Evolutionary conservation across 2,888 invertebrate species (phyloP), one percentile per base, ranked within the genome.

Genomic region (Geotrupes spiniger): DNA sequence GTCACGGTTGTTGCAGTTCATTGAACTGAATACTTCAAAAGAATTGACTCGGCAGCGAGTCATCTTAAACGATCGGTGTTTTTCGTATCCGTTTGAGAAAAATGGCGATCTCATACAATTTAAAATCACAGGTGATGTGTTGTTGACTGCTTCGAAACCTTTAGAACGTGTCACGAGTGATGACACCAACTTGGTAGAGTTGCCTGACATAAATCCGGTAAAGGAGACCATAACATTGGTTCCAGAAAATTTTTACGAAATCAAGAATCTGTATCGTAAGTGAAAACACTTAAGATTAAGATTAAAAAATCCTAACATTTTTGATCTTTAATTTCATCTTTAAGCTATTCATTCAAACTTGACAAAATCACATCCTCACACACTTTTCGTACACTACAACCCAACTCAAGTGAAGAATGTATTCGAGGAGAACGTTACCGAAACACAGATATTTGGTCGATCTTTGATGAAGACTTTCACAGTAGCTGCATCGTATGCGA

Each of bases 131-230:
- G 82, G 82, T 5, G 83, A 90, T 55, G 78, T 83, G 12, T 72
- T 89, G 50, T 69, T 92, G 26, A 80, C 85, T 9, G 80, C 86
- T 12, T 74, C 75, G 33, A 76, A 76, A 42, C 81, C 85, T 2
- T 69, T 93, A 14, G 73, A 76, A 42, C 77, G 83, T 2, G 43
- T 70, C 36, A 62, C 61, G 31, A 68, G 76, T 64, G 76, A 78
- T 43, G 74, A 78, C 50, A 77, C 79, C 6, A 70, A 76, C 12
- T 73, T 75, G 50, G 65, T 77, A 26, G 68, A 78, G 42, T 70
- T 93, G 31, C 90, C 91, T 4, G 77, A 85, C 66, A 73, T 95
- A 52, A 78, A 79, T 69, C 94, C 95, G 1, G 72, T 93, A 10
- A 82, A 83, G 62, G 82, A 82, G 46, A 85, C 85, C 1, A 78